phyloP scores from a whole-genome alignment of 2,113 vertebrate species.

The Ibidorhyncha struthersii region DNA sequence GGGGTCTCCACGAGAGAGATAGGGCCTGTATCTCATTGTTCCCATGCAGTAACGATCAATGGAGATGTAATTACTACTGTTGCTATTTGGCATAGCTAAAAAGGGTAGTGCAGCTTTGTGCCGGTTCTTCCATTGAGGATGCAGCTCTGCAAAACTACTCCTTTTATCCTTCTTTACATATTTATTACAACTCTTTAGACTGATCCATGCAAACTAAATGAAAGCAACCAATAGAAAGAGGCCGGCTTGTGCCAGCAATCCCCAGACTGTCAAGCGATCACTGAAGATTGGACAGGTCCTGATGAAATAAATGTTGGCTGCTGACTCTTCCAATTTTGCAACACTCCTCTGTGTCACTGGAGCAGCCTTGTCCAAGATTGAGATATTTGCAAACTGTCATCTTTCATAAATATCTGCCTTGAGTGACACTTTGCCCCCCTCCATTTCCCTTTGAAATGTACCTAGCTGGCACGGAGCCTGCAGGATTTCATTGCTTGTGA shows the following conservation, averaged over 20 bases:
- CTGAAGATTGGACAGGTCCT: constrained; percentile 84
- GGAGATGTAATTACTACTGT: constrained; percentile 57
- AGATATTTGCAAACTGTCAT: constrained; percentile 99
- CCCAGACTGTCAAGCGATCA: constrained; percentile 82
- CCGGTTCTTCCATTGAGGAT: not conserved
- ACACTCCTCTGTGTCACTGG: constrained; percentile 86
- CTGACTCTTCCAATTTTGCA: constrained; percentile 94
- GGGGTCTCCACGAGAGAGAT: not conserved
- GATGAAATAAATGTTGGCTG: constrained; percentile 95
- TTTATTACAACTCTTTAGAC: constrained; percentile 77
- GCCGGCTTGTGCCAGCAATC: constrained; percentile 72
- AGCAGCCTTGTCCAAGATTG: constrained; percentile 90
- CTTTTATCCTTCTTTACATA: constrained; percentile 73
- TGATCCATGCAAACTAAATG: constrained; percentile 75
- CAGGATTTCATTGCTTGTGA: constrained; percentile 79
- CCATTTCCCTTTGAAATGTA: constrained; percentile 75
- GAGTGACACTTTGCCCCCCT: constrained; percentile 79
- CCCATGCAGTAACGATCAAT: constrained; percentile 18
- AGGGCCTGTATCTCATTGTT: not conserved
- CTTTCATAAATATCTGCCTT: constrained; percentile 94
- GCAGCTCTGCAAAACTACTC: constrained; percentile 42
- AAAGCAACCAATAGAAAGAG: constrained; percentile 66
- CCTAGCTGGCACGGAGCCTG: constrained; percentile 72
- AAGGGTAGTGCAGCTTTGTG: not conserved
- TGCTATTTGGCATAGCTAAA: constrained; percentile 51